Percentiles rank a stretch among this genome's conserved stretches.
Conservation (phyloP, 2,888 invertebrate genomes). For the Phyllotreta cruciferae region DNA sequence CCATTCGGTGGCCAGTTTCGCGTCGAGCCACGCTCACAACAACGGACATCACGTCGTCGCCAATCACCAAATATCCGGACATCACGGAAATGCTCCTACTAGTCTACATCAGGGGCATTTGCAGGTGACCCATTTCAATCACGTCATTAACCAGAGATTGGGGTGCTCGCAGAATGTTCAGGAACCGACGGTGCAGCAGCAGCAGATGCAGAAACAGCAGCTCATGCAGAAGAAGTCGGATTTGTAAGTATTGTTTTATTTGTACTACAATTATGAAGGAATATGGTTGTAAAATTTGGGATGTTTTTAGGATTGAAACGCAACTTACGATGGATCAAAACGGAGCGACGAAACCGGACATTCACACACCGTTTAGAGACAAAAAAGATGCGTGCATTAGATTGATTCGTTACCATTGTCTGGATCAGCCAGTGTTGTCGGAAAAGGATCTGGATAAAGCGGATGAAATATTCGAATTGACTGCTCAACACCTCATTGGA, state of each 20-base stretch:
- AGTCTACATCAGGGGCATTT: slow-evolving; percentile 39
- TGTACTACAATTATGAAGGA: too few species aligned
- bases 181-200: slow-evolving; percentile 30
- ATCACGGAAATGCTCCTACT: slow-evolving; percentile 10
- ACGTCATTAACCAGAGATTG: slow-evolving; percentile 41
- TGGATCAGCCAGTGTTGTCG: slow-evolving; percentile 70
- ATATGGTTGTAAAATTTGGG: neutral
- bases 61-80: slow-evolving; percentile 18
- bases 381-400: slow-evolving; percentile 79
- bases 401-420: slow-evolving; percentile 78
- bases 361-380: slow-evolving; percentile 72
- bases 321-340: slow-evolving; percentile 78
- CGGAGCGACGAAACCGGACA: slow-evolving; percentile 76
- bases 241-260: slow-evolving; percentile 49
- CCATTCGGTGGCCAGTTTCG: slow-evolving; percentile 14
- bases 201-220: slow-evolving; percentile 34
- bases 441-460: slow-evolving; percentile 72
- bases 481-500: slow-evolving; percentile 71
- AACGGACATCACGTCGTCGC: slow-evolving; percentile 16
- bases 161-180: slow-evolving; percentile 50
- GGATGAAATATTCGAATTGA: slow-evolving; percentile 73
- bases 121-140: slow-evolving; percentile 24
- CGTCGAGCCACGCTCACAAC: slow-evolving; percentile 13
- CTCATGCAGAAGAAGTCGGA: slow-evolving; percentile 54
- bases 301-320: slow-evolving; percentile 70